Conservation (phyloP, 2,888 invertebrate species). For the Pecten maximus region DNA sequence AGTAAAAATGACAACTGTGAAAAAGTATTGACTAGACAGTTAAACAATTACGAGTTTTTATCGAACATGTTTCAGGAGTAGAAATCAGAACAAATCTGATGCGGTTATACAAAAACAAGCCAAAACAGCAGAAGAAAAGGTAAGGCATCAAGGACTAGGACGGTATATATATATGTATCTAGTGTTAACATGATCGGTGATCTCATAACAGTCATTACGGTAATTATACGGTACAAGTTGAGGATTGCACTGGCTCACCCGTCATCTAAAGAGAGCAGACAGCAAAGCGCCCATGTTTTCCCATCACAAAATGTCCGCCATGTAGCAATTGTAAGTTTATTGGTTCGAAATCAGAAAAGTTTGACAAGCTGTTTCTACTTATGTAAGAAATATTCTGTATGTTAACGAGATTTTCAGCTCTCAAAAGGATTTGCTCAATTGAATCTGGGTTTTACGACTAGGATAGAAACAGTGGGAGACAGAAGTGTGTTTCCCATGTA, state of each 20-base stretch:
- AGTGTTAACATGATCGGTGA: not conserved
- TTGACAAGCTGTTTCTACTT: slow-evolving; percentile 38
- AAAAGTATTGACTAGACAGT: too few species aligned
- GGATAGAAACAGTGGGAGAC: slow-evolving; percentile 33
- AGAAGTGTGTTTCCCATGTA: not conserved
- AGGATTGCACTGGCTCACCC: not conserved
- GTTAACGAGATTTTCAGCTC: slow-evolving; percentile 40
- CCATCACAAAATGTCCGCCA: slow-evolving; percentile 25
- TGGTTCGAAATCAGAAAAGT: slow-evolving; percentile 38
- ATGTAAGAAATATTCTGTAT: slow-evolving; percentile 37
- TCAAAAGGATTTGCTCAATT: slow-evolving; percentile 41
- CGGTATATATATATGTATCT: too few species aligned
- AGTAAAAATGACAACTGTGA: too few species aligned
- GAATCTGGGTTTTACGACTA: slow-evolving; percentile 20
- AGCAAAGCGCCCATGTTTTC: not conserved
- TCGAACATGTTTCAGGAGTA: too few species aligned
- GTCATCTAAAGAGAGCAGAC: slow-evolving; percentile 1
- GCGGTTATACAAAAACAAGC: too few species aligned
- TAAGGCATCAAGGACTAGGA: too few species aligned
- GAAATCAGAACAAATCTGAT: too few species aligned
- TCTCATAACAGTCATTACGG: not conserved
- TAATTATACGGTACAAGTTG: not conserved
- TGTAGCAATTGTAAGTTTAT: slow-evolving; percentile 31
- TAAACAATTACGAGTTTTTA: too few species aligned
- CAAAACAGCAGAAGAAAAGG: too few species aligned